Evolutionary conservation across 2,113 vertebrate genomes (phyloP).

Genomic region (Cyrtonyx montezumae): DNA sequence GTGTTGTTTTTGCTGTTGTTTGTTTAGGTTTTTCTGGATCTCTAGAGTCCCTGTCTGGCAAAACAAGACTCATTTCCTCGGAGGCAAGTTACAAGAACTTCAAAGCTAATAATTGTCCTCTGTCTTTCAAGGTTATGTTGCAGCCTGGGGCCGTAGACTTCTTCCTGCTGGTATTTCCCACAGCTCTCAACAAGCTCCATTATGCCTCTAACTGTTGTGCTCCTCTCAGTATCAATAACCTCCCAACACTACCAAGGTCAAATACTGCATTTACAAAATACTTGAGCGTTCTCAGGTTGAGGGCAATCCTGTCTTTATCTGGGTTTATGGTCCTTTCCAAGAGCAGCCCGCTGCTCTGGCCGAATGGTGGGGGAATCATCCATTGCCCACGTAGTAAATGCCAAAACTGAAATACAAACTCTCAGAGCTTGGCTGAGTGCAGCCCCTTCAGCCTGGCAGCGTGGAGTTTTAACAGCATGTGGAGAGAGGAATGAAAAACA

Average conservation of each 20-base stretch:
- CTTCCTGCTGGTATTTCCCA: not conserved
- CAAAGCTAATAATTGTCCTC: conserved; percentile 16
- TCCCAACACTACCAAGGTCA: conserved; percentile 1
- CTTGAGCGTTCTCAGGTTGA: not conserved
- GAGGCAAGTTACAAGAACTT: conserved; percentile 19
- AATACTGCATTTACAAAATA: not conserved
- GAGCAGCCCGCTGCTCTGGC: not conserved
- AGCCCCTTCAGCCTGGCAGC: not conserved
- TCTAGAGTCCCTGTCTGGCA: not conserved
- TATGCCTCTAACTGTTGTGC: not conserved
- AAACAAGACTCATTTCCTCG: conserved; percentile 24
- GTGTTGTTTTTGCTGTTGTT: not conserved
- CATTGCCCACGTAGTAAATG: not conserved
- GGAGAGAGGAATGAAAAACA: not conserved
- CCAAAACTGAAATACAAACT: not conserved
- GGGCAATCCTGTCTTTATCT: not conserved
- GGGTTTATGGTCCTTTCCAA: not conserved
- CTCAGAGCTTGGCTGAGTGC: not conserved
- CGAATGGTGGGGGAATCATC: not conserved
- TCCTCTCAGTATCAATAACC: not conserved
- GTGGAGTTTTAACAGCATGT: not conserved
- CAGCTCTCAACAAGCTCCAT: not conserved
- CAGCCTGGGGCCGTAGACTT: conserved; percentile 12
- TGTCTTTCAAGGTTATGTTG: not conserved
- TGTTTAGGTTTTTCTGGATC: not conserved